A percentile compares a stretch with the other conserved stretches of the same genome.
phyloP scores from a whole-genome alignment of 1,140 invertebrate species.

The Lasioglossum albipes region DNA sequence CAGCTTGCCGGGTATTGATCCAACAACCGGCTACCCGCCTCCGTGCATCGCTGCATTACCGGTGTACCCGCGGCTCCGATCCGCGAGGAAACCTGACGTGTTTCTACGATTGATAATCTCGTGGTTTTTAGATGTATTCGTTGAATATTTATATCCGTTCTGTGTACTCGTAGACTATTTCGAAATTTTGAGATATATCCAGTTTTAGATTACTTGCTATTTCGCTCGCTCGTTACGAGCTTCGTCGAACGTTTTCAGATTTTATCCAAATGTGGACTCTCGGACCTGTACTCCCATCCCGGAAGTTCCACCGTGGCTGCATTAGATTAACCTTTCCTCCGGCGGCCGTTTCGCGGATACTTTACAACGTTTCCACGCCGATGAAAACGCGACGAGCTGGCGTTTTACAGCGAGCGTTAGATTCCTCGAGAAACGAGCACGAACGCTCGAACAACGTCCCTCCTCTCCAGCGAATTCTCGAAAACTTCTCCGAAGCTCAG shows the following conservation, averaged over 20 bases:
- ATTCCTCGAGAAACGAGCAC: background rate
- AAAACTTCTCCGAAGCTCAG: background rate
- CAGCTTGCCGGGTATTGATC: constrained; percentile 59
- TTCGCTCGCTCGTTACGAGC: background rate
- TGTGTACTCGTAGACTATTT: no score
- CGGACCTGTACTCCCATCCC: background rate
- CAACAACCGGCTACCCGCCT: constrained; percentile 51
- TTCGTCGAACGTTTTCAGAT: background rate
- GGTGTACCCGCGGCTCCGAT: background rate
- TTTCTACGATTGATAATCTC: no score
- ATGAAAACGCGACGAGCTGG: background rate
- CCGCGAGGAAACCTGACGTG: no score
- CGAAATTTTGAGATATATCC: no score
- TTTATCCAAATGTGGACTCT: background rate
- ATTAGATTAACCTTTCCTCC: constrained; percentile 8
- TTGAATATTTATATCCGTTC: no score
- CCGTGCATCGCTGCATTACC: constrained; percentile 52
- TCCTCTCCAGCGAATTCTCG: background rate
- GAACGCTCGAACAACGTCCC: background rate
- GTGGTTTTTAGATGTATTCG: no score
- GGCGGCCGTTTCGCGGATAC: background rate
- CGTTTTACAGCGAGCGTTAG: background rate
- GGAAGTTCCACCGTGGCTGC: background rate
- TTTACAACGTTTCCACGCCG: background rate
- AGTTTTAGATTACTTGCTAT: no score